A percentile compares a stretch with the other conserved stretches of the same genome.
Conservation (phyloP, 1,140 invertebrate genomes). For the Olivierus martensii region DNA sequence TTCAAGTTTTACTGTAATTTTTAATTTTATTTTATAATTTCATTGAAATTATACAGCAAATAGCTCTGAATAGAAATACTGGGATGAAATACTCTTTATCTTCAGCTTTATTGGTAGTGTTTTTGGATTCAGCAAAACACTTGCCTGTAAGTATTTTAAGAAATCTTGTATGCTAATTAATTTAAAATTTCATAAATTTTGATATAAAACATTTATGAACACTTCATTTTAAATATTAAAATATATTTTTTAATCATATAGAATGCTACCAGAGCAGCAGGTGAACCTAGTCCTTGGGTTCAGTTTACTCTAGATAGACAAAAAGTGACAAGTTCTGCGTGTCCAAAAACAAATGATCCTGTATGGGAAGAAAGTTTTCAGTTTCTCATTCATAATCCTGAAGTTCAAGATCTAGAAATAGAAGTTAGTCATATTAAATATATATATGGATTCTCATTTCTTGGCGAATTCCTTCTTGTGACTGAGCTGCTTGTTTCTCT, state of each 20-base stretch:
- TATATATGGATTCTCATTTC: no score
- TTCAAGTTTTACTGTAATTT: slow-evolving; percentile 37
- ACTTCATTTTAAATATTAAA: neutral
- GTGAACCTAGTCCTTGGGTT: slow-evolving; percentile 30
- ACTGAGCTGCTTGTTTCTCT: no score
- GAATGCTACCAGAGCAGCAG: slow-evolving; percentile 13
- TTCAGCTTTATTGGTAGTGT: slow-evolving; percentile 52
- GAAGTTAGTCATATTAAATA: slow-evolving; percentile 44
- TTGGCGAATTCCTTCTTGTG: no score
- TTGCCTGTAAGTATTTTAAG: slow-evolving; percentile 71
- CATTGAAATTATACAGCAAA: slow-evolving; percentile 1
- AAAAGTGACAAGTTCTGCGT: slow-evolving; percentile 23
- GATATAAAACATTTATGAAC: no score
- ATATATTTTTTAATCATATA: neutral
- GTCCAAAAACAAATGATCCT: slow-evolving; percentile 36
- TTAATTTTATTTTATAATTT: neutral
- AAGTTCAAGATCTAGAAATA: slow-evolving; percentile 63
- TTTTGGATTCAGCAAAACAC: slow-evolving; percentile 77
- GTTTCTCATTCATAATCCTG: slow-evolving; percentile 77
- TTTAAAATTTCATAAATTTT: slow-evolving; percentile 7
- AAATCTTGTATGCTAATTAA: slow-evolving; percentile 1
- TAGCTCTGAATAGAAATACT: neutral
- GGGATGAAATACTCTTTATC: slow-evolving; percentile 7
- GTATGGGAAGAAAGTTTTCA: slow-evolving; percentile 59
- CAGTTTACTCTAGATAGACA: slow-evolving; percentile 26